Conservation (phyloP, 1,140 invertebrate genomes). For the Teleopsis dalmanni region DNA sequence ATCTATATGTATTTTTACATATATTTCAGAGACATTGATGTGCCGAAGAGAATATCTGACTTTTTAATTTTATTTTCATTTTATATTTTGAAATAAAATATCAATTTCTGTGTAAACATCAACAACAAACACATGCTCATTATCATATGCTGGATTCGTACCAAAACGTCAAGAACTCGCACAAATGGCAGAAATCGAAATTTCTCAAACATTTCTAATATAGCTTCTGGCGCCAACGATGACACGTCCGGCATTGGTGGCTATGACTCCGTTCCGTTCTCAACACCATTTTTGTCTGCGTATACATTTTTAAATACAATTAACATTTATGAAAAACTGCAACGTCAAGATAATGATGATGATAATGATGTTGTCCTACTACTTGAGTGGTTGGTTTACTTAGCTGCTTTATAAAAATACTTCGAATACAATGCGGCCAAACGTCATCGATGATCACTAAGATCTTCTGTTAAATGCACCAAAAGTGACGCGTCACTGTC, state of each 20-base stretch:
- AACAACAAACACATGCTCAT: too few species aligned
- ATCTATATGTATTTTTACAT: too few species aligned
- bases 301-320: neutral
- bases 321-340: neutral
- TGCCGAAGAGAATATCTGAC: neutral
- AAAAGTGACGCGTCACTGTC: conserved; percentile 42
- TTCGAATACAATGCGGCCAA: conserved; percentile 26
- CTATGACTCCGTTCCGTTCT: conserved; percentile 1
- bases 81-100: conserved; percentile 44
- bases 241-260: conserved; percentile 36
- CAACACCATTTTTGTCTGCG: too few species aligned
- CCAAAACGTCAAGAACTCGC: too few species aligned
- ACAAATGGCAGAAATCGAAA: too few species aligned
- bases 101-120: conserved; percentile 44
- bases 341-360: conserved; percentile 5
- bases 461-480: conserved; percentile 6
- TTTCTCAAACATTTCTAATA: too few species aligned
- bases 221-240: conserved; percentile 38
- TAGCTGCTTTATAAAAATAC: conserved; percentile 45
- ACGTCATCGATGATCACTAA: conserved; percentile 4
- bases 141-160: too few species aligned
- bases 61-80: conserved; percentile 16
- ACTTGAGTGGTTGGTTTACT: conserved; percentile 45
- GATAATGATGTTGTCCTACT: conserved; percentile 31
- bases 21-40: too few species aligned